phyloP scores from a whole-genome alignment of 2,113 vertebrate species.

The Ariopsis seemanni region DNA sequence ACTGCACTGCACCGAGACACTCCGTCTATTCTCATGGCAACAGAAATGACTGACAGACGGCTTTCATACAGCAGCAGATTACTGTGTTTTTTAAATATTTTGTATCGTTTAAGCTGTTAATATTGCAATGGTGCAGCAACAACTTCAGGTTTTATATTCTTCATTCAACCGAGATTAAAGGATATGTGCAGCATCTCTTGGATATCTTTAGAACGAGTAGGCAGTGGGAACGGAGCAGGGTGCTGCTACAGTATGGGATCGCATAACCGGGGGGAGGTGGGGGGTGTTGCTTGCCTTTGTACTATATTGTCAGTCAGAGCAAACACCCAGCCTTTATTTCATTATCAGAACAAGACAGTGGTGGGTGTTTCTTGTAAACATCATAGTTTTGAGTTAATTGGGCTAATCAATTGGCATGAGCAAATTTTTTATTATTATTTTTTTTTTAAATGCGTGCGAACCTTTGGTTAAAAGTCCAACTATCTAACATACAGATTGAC shows the following conservation, averaged over 20 bases:
- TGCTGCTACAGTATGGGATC: constrained; percentile 56
- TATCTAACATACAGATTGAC: not conserved
- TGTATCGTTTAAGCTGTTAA: constrained; percentile 2
- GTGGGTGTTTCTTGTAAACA: not conserved
- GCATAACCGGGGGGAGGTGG: constrained; percentile 45
- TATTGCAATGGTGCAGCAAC: not conserved
- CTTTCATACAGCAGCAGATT: constrained; percentile 27
- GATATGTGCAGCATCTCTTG: constrained; percentile 58
- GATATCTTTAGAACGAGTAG: constrained; percentile 78
- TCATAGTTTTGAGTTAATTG: not conserved
- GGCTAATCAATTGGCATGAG: not conserved
- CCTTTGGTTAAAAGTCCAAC: not conserved
- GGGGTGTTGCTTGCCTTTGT: constrained; percentile 58
- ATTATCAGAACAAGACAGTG: constrained; percentile 4
- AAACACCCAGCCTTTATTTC: constrained; percentile 19
- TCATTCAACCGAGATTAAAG: constrained; percentile 22
- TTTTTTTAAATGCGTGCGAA: not conserved
- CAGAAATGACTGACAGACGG: constrained; percentile 18
- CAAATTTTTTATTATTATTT: not conserved
- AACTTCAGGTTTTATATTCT: not conserved
- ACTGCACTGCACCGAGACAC: not conserved
- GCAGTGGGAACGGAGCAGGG: constrained; percentile 60
- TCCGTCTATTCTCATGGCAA: constrained; percentile 24
- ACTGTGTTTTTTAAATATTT: not conserved
- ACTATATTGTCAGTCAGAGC: constrained; percentile 52